Evolutionary conservation across 2,888 invertebrate species (phyloP).

Genomic region (Oxyscelio sp.): DNA sequence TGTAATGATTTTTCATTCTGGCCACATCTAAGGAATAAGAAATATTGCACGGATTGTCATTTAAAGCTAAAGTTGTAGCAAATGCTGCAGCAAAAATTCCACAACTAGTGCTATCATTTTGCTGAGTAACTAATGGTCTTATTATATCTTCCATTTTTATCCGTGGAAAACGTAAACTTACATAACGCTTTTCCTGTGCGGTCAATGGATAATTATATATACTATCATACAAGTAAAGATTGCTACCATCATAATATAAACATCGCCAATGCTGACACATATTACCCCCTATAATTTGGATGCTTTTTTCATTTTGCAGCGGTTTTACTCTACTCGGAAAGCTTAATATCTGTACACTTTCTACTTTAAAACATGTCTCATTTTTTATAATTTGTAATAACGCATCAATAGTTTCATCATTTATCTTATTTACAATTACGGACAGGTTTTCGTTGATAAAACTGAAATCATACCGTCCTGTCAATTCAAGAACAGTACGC

Average conservation of each 20-base stretch:
- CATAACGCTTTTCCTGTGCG: slow-evolving; percentile 40
- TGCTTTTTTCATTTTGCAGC: background rate
- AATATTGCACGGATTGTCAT: slow-evolving; percentile 17
- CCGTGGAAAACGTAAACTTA: slow-evolving; percentile 57
- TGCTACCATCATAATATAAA: slow-evolving; percentile 57
- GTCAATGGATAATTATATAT: slow-evolving; percentile 26
- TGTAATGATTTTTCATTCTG: too few relatives aligned
- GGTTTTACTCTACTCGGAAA: slow-evolving; percentile 1
- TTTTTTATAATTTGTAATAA: slow-evolving; percentile 21
- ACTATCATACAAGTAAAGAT: slow-evolving; percentile 66
- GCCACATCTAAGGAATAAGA: slow-evolving; percentile 46
- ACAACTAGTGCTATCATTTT: slow-evolving; percentile 60
- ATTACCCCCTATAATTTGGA: slow-evolving; percentile 69
- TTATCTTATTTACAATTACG: too few relatives aligned
- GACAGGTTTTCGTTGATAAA: too few relatives aligned
- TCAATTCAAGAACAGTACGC: too few relatives aligned
- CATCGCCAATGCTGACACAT: slow-evolving; percentile 67
- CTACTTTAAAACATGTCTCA: slow-evolving; percentile 1
- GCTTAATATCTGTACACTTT: slow-evolving; percentile 26
- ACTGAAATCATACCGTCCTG: too few relatives aligned
- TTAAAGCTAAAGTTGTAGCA: slow-evolving; percentile 53
- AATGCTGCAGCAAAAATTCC: slow-evolving; percentile 73
- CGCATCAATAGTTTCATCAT: slow-evolving; percentile 25
- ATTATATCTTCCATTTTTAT: slow-evolving; percentile 4
- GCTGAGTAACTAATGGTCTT: slow-evolving; percentile 22